phyloP scores from a whole-genome alignment of 2,797 vertebrate species.

The Phalloptychus januarius region DNA sequence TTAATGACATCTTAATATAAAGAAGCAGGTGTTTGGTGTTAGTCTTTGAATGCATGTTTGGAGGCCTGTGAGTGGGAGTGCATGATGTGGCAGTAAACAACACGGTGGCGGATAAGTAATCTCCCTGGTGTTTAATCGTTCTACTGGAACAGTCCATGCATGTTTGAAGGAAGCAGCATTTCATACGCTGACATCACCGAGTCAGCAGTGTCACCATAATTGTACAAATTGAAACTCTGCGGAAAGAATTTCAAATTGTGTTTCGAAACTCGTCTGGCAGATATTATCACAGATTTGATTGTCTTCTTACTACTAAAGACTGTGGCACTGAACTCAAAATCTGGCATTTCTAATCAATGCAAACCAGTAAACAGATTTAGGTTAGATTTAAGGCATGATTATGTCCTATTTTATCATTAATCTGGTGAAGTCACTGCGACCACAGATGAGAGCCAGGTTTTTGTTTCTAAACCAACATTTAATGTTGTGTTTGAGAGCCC shows the following conservation, averaged over 20 bases:
- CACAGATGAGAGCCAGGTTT: not conserved
- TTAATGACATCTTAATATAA: not conserved
- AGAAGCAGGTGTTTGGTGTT: not conserved
- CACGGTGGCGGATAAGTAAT: conserved; percentile 47
- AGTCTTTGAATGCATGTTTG: not conserved
- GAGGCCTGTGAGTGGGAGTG: conserved; percentile 24
- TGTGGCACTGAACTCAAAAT: not conserved
- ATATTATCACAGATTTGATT: not conserved
- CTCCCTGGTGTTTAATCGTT: conserved; percentile 23
- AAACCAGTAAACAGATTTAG: not conserved
- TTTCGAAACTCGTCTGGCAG: not conserved
- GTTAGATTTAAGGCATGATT: not conserved
- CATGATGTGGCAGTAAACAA: conserved; percentile 22
- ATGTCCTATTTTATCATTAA: not conserved
- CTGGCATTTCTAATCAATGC: not conserved
- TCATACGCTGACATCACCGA: conserved; percentile 17
- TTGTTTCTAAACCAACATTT: not conserved
- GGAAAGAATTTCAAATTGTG: not conserved
- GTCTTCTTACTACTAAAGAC: not conserved
- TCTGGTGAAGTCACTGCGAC: not conserved
- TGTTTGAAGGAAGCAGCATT: conserved; percentile 16
- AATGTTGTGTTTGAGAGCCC: not conserved
- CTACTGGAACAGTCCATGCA: not conserved
- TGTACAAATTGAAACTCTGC: not conserved
- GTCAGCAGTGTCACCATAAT: conserved; percentile 20